phyloP scores from a whole-genome alignment of 2,797 vertebrate species.

The Buceros bicornis region DNA sequence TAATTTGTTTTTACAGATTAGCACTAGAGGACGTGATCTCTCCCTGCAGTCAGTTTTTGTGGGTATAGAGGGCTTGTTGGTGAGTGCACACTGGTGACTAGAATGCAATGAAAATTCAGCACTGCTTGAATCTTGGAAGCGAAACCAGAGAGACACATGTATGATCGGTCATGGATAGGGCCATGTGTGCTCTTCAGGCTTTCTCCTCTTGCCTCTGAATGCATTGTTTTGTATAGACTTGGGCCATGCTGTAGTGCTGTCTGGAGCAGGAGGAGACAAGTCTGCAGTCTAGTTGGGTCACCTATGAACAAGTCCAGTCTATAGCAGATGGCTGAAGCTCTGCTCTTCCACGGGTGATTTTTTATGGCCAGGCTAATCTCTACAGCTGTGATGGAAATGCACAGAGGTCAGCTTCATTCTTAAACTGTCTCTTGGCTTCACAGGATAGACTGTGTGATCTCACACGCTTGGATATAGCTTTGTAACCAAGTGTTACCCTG shows the following conservation, averaged over 20 bases:
- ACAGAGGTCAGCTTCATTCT: background rate
- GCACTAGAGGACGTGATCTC: background rate
- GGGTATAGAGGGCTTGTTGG: no score
- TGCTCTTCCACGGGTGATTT: background rate
- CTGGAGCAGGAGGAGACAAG: background rate
- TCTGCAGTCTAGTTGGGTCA: background rate
- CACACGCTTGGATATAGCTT: background rate
- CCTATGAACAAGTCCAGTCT: background rate
- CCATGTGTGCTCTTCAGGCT: background rate
- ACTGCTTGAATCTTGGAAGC: background rate
- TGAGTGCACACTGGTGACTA: background rate
- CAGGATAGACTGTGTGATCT: background rate
- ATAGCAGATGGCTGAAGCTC: background rate
- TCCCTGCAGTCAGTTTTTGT: background rate
- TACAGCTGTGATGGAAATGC: background rate
- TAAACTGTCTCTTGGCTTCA: background rate
- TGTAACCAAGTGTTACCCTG: background rate
- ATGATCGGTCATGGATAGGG: background rate
- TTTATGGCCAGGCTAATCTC: background rate
- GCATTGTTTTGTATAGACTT: accelerated
- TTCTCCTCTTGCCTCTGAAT: background rate
- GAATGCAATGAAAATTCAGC: background rate
- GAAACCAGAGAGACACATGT: background rate
- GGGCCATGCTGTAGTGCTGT: background rate
- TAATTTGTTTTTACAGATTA: background rate